These are phyloP conservation scores for Xestia xanthographa DNA, from an alignment of 2,888 invertebrate species.

Conservation along the genomic window DNA sequence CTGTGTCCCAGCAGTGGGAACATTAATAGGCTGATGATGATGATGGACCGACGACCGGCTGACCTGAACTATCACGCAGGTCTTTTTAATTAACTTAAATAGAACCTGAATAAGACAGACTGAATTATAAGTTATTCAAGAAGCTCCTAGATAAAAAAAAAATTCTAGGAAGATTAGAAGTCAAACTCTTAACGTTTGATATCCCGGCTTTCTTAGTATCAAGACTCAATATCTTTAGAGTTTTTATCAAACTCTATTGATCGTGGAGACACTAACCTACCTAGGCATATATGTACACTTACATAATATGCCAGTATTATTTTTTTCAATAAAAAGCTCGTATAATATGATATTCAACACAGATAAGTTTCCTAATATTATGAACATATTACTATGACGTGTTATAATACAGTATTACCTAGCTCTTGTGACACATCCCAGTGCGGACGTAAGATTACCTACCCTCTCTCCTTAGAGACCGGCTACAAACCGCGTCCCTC, in stretches of 20 bases:
- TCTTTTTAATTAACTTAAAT: background rate
- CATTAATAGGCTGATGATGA: too few relatives aligned
- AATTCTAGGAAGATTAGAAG: too few relatives aligned
- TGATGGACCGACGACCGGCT: too few relatives aligned
- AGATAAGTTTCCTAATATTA: background rate
- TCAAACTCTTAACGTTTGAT: too few relatives aligned
- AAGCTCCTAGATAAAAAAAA: too few relatives aligned
- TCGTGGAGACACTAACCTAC: background rate
- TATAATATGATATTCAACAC: background rate
- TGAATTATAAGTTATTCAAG: background rate
- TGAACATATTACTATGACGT: background rate
- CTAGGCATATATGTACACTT: background rate
- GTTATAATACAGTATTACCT: background rate
- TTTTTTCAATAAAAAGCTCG: background rate
- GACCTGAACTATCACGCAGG: background rate
- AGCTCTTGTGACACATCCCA: background rate
- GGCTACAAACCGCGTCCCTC: background rate
- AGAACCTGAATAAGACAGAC: too few relatives aligned
- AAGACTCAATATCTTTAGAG: too few relatives aligned
- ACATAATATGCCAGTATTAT: background rate
- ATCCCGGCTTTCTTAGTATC: too few relatives aligned
- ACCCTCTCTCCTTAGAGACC: background rate
- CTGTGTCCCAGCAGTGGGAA: too few relatives aligned
- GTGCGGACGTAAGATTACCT: background rate
- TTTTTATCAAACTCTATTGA: background rate